Base-by-base conservation (phyloP, 2,888 invertebrate species). In the Dascillus cervinus region DNA sequence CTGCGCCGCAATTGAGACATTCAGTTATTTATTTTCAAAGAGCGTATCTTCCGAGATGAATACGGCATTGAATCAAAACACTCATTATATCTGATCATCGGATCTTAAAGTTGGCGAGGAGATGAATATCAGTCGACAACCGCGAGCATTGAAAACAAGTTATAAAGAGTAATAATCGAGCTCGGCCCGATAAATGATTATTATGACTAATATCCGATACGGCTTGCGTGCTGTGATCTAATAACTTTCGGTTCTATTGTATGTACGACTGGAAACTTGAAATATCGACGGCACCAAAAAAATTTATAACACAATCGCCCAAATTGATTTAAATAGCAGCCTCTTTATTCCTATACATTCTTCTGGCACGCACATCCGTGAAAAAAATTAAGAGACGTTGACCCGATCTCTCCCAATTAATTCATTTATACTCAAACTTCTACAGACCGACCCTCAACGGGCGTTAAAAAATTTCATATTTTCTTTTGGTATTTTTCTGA, bases 11-110 rank as follows among this genome's bases (percentile, higher is more conserved):
- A 57, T 56, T 56, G 52, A 56, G 55, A 54, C 57, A 56, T 56
- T 53, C 47, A 42, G 49, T 55, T 49, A 51, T 52, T 53, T 55
- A 54, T 55, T 55, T 48, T 50, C 26, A 11, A 29, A 27, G 29
- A 34, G 26, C 29, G 26, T 34, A 30, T 38, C 36, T 17, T n/a
- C 40, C 44, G 42, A 45, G 47, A 53, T 52, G 51, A 50, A 53
- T 51, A 51, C 48, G 13, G 49, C 53, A 52, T 48, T 53, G 58
- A 54, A 58, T 58, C 56, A 58, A 57, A 57, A 56, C 57, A 54
- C 52, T 58, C 56, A 56, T 58, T 57, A 58, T 55, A 44, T 44
- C 41, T 27, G 37, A 34, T 41, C 34, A 39, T 44, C 34, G 41
- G 22, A 39, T 43, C 38, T 32, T 41, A 43, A 36, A n/a, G 34